These are phyloP conservation scores for Brachionus calyciflorus DNA, from an alignment of 1,140 invertebrate species.

Conservation along the genomic window DNA sequence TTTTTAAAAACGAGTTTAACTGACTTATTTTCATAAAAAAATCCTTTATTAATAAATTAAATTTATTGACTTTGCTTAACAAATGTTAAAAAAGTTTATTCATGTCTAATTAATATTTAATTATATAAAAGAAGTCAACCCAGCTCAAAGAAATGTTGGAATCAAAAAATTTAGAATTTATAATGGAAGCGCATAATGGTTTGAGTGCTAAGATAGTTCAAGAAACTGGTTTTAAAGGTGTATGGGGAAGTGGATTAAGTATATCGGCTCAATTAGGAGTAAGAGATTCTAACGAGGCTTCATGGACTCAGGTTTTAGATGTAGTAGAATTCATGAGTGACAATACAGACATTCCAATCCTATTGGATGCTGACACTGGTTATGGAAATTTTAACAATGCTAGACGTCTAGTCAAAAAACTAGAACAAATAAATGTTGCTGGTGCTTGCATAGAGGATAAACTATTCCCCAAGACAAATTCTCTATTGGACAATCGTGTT, in stretches of 20 bases:
- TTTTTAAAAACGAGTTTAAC: no score
- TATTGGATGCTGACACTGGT: conserved; percentile 63
- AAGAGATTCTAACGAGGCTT: conserved; percentile 62
- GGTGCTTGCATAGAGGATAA: conserved; percentile 64
- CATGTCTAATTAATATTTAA: no score
- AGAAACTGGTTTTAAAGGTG: conserved; percentile 59
- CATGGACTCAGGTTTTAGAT: conserved; percentile 63
- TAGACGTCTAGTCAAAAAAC: conserved; percentile 59
- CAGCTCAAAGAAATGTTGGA: conserved; percentile 59
- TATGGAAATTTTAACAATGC: conserved; percentile 64
- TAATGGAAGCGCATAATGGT: conserved; percentile 63
- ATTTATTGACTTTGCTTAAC: no score
- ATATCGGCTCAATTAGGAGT: conserved; percentile 62
- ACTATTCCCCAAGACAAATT: conserved; percentile 63
- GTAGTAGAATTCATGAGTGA: conserved; percentile 63
- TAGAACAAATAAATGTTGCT: conserved; percentile 61
- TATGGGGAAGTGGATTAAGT: conserved; percentile 62
- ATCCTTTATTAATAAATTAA: no score
- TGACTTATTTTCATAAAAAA: no score
- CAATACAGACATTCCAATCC: conserved; percentile 60
- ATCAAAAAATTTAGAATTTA: conserved; percentile 59
- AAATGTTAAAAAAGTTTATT: no score
- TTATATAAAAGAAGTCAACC: conserved; percentile 58
- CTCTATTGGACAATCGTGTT: conserved; percentile 58
- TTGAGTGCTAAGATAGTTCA: conserved; percentile 62